Percentiles rank a stretch among this genome's conserved stretches.
phyloP scores from a whole-genome alignment of 2,113 vertebrate species.

The Elephas maximus region DNA sequence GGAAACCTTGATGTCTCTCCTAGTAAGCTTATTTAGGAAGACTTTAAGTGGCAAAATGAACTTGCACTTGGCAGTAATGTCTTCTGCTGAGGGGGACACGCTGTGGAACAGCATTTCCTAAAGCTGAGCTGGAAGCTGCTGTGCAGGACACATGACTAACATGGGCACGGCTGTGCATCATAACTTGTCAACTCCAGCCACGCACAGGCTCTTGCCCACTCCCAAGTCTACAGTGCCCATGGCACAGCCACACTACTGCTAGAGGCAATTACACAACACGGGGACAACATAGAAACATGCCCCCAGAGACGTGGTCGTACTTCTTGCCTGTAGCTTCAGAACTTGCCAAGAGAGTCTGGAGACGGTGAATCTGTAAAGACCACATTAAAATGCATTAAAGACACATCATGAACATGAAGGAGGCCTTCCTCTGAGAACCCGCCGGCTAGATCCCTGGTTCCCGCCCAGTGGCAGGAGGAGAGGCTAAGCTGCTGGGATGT shows the following conservation, averaged over 20 bases:
- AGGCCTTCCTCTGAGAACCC: background rate
- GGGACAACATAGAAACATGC: background rate
- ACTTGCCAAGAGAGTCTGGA: slow-evolving; percentile 91
- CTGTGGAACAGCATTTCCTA: background rate
- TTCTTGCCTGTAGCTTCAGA: slow-evolving; percentile 91
- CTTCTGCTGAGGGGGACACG: background rate
- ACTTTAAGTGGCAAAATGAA: background rate
- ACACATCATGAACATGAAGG: rapidly evolving
- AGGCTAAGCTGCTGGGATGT: background rate
- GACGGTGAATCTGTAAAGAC: slow-evolving; percentile 91
- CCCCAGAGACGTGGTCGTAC: slow-evolving; percentile 86
- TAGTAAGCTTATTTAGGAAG: background rate
- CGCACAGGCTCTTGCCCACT: too few species aligned
- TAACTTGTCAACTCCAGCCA: too few species aligned
- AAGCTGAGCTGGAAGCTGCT: background rate
- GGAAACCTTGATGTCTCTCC: background rate
- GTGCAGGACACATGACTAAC: too few species aligned
- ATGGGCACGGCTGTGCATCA: too few species aligned
- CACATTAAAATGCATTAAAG: slow-evolving; percentile 20
- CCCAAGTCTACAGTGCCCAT: too few species aligned
- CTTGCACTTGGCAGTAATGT: too few species aligned
- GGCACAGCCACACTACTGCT: too few species aligned
- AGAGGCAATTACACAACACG: background rate
- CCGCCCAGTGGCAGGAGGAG: background rate
- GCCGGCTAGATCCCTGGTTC: background rate